Conservation (phyloP, 1,140 invertebrate genomes). For the Lysiphlebus fabarum region DNA sequence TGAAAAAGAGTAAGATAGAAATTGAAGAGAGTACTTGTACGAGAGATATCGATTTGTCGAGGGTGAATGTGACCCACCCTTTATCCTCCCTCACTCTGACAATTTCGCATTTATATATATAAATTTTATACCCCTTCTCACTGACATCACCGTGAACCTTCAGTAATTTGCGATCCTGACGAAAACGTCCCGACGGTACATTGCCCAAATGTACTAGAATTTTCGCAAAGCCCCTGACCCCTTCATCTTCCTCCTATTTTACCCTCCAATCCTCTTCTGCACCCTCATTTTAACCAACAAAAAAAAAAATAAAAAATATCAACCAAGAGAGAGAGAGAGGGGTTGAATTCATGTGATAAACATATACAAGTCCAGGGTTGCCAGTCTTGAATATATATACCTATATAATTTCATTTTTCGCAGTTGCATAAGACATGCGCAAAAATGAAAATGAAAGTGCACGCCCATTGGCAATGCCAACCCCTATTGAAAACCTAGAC, state of each 20-base stretch:
- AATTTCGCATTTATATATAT: no score
- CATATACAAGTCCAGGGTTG: slow-evolving; percentile 15
- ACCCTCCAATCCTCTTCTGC: neutral
- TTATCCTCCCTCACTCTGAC: neutral
- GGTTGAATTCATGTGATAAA: slow-evolving; percentile 3
- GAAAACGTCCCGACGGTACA: slow-evolving; percentile 24
- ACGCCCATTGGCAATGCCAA: slow-evolving; percentile 44
- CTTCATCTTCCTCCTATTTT: neutral
- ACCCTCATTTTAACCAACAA: neutral
- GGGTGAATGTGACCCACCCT: slow-evolving; percentile 18
- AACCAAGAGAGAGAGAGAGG: slow-evolving; percentile 19
- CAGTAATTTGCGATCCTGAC: slow-evolving; percentile 39
- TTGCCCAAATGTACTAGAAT: slow-evolving; percentile 17
- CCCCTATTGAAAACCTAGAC: slow-evolving; percentile 47
- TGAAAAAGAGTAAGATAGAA: slow-evolving; percentile 1
- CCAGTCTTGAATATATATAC: slow-evolving; percentile 1
- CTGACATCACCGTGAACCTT: slow-evolving; percentile 8
- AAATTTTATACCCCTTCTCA: neutral
- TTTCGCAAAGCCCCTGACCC: slow-evolving; percentile 16
- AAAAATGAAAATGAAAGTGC: slow-evolving; percentile 50
- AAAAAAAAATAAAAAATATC: slow-evolving; percentile 10
- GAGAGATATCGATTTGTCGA: slow-evolving; percentile 24
- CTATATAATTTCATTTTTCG: neutral
- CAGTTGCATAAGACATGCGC: slow-evolving; percentile 37
- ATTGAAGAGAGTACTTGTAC: slow-evolving; percentile 11